Evolutionary conservation across 2,113 vertebrate species (phyloP).

Genomic region (Benitochromis conjunctus): DNA sequence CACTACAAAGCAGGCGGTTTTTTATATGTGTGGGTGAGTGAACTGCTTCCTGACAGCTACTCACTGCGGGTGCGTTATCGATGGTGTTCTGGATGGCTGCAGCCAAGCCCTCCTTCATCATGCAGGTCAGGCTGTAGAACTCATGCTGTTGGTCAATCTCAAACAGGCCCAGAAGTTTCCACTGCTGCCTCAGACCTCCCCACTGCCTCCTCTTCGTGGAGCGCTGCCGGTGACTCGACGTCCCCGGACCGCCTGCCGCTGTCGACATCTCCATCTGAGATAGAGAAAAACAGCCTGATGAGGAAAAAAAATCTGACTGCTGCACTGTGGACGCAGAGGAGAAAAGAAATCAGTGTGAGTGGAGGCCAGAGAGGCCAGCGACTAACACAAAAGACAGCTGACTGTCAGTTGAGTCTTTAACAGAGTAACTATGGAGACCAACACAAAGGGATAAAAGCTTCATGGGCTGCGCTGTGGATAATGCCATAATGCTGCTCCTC

Average conservation of each 20-base stretch:
- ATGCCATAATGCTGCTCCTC: not conserved
- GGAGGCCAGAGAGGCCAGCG: slow-evolving; percentile 10
- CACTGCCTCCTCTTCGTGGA: slow-evolving; percentile 59
- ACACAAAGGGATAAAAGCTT: slow-evolving; percentile 29
- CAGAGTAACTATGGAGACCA: slow-evolving; percentile 41
- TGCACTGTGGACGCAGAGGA: not conserved
- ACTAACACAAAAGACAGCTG: slow-evolving; percentile 31
- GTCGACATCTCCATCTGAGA: slow-evolving; percentile 48
- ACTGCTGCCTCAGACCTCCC: slow-evolving; percentile 75
- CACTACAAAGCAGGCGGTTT: not conserved
- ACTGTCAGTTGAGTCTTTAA: slow-evolving; percentile 16
- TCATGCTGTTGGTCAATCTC: slow-evolving; percentile 82
- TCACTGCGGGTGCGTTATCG: slow-evolving; percentile 71
- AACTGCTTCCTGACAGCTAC: slow-evolving; percentile 14
- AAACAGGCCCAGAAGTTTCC: slow-evolving; percentile 84
- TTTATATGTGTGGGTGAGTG: not conserved
- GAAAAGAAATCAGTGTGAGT: slow-evolving; percentile 7
- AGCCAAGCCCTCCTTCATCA: slow-evolving; percentile 84
- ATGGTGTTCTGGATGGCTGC: slow-evolving; percentile 75
- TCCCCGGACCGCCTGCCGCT: not conserved
- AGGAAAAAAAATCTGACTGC: not conserved
- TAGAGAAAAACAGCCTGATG: not conserved
- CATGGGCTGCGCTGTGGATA: not conserved
- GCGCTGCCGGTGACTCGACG: not conserved
- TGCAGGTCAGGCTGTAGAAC: slow-evolving; percentile 77